Evolutionary conservation across 35 echinoderm and acorn worm genomes (phyloP).

Genomic region (Stichopus chloronotus): DNA sequence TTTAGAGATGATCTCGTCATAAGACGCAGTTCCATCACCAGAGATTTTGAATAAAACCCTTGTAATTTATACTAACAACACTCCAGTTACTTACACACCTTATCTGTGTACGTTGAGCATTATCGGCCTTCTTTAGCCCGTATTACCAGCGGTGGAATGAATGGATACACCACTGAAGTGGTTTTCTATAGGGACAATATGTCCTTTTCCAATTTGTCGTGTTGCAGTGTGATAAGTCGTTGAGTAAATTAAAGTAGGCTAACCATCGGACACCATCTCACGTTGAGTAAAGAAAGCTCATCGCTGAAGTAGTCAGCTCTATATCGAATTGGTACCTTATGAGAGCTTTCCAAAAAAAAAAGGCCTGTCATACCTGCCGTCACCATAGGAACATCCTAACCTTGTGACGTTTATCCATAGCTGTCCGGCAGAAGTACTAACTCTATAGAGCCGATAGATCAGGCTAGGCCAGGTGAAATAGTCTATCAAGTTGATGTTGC

Average conservation of each 20-base stretch:
- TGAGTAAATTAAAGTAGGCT: background rate
- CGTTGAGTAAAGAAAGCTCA: background rate
- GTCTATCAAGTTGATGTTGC: no score
- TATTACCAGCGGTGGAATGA: background rate
- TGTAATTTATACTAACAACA: slow-evolving; percentile 50
- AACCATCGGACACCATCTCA: background rate
- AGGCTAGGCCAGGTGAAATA: no score
- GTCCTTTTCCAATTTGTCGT: background rate
- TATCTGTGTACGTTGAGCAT: background rate
- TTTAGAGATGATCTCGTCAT: background rate
- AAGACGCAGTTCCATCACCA: background rate
- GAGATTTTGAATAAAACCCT: background rate
- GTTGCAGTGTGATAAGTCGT: background rate
- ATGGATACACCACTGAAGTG: background rate
- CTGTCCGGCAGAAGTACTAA: no score
- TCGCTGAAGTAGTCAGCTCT: background rate
- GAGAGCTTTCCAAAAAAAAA: background rate
- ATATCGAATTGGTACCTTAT: background rate
- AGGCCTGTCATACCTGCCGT: background rate
- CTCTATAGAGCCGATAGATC: no score
- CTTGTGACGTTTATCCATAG: no score
- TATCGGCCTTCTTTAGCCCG: background rate
- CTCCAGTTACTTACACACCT: slow-evolving; percentile 12
- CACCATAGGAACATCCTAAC: background rate
- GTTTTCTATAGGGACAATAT: background rate